A percentile compares a stretch with the other conserved stretches of the same genome.
Evolutionary conservation across 2,797 vertebrate species (phyloP).

Genomic region (Onychomys leucogaster): DNA sequence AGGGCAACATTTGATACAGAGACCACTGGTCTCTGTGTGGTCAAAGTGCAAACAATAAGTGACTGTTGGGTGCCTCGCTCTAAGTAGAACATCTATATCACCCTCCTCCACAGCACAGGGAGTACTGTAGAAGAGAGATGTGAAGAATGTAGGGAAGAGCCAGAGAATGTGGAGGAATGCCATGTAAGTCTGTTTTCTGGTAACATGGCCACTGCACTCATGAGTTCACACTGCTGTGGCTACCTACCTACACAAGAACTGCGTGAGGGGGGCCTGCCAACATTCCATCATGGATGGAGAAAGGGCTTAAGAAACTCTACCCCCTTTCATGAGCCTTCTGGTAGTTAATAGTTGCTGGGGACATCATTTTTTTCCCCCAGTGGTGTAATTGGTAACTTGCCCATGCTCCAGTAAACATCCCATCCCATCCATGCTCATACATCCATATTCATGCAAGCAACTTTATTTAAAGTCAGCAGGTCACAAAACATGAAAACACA

Average conservation of each 20-base stretch:
- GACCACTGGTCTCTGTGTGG: background rate
- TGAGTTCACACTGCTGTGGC: background rate
- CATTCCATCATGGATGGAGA: background rate
- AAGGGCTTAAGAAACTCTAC: background rate
- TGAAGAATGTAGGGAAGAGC: background rate
- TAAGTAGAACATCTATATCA: background rate
- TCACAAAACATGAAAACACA: background rate
- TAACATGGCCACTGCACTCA: background rate
- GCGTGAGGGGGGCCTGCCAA: background rate
- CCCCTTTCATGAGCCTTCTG: background rate
- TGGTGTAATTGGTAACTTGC: background rate
- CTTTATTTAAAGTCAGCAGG: background rate
- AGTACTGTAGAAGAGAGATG: background rate
- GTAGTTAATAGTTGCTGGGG: background rate
- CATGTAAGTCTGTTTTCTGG: background rate
- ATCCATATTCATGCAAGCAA: background rate
- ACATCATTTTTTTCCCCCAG: background rate
- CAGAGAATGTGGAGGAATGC: background rate
- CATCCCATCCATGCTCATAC: background rate
- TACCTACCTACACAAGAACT: background rate
- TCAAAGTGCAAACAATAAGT: background rate
- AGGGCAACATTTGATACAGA: background rate
- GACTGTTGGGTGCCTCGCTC: background rate
- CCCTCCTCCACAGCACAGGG: background rate
- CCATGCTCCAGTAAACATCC: background rate